A percentile compares a stretch with the other conserved stretches of the same genome.
These are phyloP conservation scores for Drosophila colorata DNA, from an alignment of 2,888 invertebrate genomes.

Conservation along the genomic window DNA sequence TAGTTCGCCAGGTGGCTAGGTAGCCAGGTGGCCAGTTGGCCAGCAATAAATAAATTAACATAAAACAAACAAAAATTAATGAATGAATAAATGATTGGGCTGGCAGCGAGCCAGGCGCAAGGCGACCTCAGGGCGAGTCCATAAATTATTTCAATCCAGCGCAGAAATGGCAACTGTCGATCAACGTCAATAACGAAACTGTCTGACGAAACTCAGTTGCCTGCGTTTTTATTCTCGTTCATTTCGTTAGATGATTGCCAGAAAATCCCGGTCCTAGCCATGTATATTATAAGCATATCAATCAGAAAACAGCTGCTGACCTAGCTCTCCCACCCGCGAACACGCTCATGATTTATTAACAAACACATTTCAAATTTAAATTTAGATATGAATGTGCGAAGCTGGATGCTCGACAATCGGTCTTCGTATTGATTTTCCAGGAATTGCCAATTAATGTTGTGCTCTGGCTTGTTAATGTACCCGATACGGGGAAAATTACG, in stretches of 20 bases:
- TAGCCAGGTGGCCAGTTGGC: slow-evolving; percentile 6
- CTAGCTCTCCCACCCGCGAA: not conserved
- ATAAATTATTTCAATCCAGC: slow-evolving; percentile 68
- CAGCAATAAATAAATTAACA: slow-evolving; percentile 78
- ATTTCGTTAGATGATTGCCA: slow-evolving; percentile 30
- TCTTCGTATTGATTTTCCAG: slow-evolving; percentile 62
- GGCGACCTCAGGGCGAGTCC: slow-evolving; percentile 24
- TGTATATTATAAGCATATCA: slow-evolving; percentile 72
- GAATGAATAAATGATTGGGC: slow-evolving; percentile 78
- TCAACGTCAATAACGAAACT: slow-evolving; percentile 73
- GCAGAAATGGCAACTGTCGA: slow-evolving; percentile 75
- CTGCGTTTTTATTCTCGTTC: slow-evolving; percentile 19
- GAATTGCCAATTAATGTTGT: slow-evolving; percentile 43
- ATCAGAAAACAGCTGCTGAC: slow-evolving; percentile 67
- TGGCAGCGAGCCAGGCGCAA: slow-evolving; percentile 17
- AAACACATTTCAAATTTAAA: slow-evolving; percentile 48
- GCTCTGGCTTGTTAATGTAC: slow-evolving; percentile 43
- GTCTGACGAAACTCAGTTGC: slow-evolving; percentile 32
- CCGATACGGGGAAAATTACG: not conserved
- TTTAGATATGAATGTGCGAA: slow-evolving; percentile 15
- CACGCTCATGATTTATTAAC: slow-evolving; percentile 64
- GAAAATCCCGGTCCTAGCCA: slow-evolving; percentile 33
- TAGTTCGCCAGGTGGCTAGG: slow-evolving; percentile 60
- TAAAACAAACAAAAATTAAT: slow-evolving; percentile 80
- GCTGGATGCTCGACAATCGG: slow-evolving; percentile 20